Conservation (phyloP, 1,140 invertebrate species). For the Dendroctonus valens region DNA sequence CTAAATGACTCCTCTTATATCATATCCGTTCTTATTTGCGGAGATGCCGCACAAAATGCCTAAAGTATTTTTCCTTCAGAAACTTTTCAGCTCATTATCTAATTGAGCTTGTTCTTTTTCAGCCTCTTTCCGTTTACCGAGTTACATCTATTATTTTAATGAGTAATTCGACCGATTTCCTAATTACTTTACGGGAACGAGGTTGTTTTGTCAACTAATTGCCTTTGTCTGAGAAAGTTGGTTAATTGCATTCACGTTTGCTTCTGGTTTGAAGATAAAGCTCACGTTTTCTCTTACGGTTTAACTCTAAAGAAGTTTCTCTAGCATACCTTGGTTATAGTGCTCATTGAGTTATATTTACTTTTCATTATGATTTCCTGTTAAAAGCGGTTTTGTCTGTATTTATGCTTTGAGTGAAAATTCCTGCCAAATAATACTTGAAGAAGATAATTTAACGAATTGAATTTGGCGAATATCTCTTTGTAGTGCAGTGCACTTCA, state of each 20-base stretch:
- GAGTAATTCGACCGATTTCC: conserved; percentile 26
- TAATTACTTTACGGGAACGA: conserved; percentile 20
- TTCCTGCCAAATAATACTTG: too few relatives aligned
- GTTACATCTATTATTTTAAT: conserved; percentile 27
- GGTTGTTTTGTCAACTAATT: conserved; percentile 24
- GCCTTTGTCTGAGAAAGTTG: conserved; percentile 19
- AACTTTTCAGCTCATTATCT: conserved; percentile 30
- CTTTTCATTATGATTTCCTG: background rate
- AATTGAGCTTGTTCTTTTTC: conserved; percentile 19
- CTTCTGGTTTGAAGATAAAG: too few relatives aligned
- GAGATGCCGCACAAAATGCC: conserved; percentile 23
- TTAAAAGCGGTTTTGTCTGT: background rate
- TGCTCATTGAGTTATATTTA: background rate
- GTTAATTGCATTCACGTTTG: conserved; percentile 1
- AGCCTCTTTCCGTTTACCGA: conserved; percentile 12
- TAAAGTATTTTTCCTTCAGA: conserved; percentile 15
- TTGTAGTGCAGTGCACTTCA: too few relatives aligned
- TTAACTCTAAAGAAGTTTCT: too few relatives aligned
- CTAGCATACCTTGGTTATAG: too few relatives aligned
- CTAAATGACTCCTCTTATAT: conserved; percentile 15
- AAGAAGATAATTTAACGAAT: too few relatives aligned
- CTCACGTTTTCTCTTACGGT: too few relatives aligned
- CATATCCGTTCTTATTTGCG: conserved; percentile 18
- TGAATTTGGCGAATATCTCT: too few relatives aligned
- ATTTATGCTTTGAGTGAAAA: too few relatives aligned